Percentiles rank a stretch among this genome's conserved stretches.
Conservation (phyloP, 2,113 vertebrate genomes). For the Cryptomyrus ogoouensis region DNA sequence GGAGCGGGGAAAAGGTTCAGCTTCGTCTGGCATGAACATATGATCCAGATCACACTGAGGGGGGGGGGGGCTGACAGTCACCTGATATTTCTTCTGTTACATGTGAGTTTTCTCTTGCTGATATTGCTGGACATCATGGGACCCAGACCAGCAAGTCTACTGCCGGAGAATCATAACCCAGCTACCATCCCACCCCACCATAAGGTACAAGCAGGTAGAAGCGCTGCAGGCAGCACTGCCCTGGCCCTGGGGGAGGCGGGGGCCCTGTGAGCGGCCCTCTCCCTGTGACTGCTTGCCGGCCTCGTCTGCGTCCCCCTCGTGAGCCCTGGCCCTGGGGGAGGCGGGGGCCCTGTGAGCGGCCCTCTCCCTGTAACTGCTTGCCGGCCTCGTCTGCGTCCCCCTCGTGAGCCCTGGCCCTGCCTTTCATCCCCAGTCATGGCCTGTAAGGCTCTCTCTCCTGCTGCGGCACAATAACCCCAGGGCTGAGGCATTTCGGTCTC, state of each 20-base stretch:
- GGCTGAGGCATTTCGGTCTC: too few species aligned
- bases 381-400: slow-evolving; percentile 47
- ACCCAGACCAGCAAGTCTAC: background rate
- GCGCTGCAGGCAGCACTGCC: slow-evolving; percentile 30
- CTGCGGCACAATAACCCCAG: slow-evolving; percentile 57
- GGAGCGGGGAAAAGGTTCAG: background rate
- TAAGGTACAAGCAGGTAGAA: too few species aligned
- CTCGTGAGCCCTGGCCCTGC: slow-evolving; percentile 48
- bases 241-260: slow-evolving; percentile 20
- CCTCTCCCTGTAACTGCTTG: slow-evolving; percentile 52
- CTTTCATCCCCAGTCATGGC: slow-evolving; percentile 55
- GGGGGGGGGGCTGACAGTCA: background rate
- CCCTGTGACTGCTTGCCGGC: too few species aligned
- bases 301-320: too few species aligned
- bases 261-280: too few species aligned
- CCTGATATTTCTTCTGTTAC: slow-evolving; percentile 37
- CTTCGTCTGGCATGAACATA: background rate
- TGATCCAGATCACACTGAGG: slow-evolving; percentile 16
- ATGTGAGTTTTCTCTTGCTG: slow-evolving; percentile 20
- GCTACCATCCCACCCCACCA: too few species aligned
- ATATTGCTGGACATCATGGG: background rate
- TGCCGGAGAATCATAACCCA: background rate
- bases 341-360: slow-evolving; percentile 4
- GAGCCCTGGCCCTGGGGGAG: too few species aligned
- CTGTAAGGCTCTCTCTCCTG: slow-evolving; percentile 54